These are phyloP conservation scores for human (Homo sapiens) DNA, from an alignment of 2,113 vertebrate genomes.

Conservation along the genomic window DNA sequence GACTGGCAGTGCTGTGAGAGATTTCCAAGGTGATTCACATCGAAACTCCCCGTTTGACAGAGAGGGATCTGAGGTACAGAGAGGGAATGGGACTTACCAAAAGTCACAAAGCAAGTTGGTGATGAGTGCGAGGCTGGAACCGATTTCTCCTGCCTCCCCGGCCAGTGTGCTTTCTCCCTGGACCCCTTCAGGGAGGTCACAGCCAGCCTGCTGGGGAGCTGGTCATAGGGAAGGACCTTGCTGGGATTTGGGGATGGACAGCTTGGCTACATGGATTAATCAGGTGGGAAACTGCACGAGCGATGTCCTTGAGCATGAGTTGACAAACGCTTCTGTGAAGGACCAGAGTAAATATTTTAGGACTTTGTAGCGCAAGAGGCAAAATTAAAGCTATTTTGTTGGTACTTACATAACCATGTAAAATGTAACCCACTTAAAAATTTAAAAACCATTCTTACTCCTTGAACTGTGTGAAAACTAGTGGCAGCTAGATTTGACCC, in stretches of 20 bases:
- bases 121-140: not conserved
- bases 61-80: not conserved
- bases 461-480: not conserved
- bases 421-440: not conserved
- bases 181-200: not conserved
- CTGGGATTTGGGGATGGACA: not conserved
- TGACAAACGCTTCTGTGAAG: not conserved
- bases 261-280: not conserved
- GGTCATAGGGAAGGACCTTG: not conserved
- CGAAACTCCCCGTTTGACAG: rapidly evolving
- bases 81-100: too few species aligned
- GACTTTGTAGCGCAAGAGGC: not conserved
- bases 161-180: not conserved
- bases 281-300: rapidly evolving
- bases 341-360: not conserved
- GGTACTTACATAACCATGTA: not conserved
- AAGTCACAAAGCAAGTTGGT: not conserved
- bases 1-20: rapidly evolving
- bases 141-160: rapidly evolving
- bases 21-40: not conserved
- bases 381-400: not conserved
- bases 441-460: not conserved
- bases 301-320: rapidly evolving
- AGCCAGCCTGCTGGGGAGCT: not conserved
- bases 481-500: not conserved